These are phyloP conservation scores for Eupithecia subumbrata DNA, from an alignment of 2,888 invertebrate genomes.

Conservation along the genomic window DNA sequence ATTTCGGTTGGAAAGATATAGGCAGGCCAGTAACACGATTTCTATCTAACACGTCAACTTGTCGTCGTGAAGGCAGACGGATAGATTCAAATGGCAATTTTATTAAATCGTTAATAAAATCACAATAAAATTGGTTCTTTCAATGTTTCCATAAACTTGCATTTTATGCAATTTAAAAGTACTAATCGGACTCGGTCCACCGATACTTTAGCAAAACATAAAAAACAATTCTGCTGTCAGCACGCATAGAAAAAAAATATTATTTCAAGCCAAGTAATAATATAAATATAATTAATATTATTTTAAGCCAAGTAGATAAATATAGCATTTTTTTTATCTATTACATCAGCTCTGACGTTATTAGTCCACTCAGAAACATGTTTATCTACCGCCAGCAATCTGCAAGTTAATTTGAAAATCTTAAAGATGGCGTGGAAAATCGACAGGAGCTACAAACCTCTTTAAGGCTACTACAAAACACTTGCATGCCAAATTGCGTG, in stretches of 20 bases:
- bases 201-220: conserved; percentile 33
- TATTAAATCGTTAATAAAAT: conserved; percentile 16
- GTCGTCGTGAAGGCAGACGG: background rate
- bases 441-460: background rate
- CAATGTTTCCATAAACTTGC: conserved; percentile 23
- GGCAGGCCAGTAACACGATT: background rate
- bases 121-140: conserved; percentile 21
- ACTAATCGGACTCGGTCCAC: conserved; percentile 30
- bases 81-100: background rate
- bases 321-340: background rate
- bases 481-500: background rate
- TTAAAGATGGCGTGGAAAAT: background rate
- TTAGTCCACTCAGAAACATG: background rate
- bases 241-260: too few species aligned
- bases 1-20: background rate
- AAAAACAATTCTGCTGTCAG: conserved; percentile 26
- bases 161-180: conserved; percentile 24
- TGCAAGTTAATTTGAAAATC: background rate
- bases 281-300: too few species aligned
- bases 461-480: too few species aligned
- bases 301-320: too few species aligned
- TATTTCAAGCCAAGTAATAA: too few species aligned
- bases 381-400: background rate
- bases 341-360: background rate
- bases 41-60: background rate